A percentile compares a stretch with the other conserved stretches of the same genome.
These are phyloP conservation scores for Idaea biselata DNA, from an alignment of 2,888 invertebrate species.

Conservation along the genomic window DNA sequence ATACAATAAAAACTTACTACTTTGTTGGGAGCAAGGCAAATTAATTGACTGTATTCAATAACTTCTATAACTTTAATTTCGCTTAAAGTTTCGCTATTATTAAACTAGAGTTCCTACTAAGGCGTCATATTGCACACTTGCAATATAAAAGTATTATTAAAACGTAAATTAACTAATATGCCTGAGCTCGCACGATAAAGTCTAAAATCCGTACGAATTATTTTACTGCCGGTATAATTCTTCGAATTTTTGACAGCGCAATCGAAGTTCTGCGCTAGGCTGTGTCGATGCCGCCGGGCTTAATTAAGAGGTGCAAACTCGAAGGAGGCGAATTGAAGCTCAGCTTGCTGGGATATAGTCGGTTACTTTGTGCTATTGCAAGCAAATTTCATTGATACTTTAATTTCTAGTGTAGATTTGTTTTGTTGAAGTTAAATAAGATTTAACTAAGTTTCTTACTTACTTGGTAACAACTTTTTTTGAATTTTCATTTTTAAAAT, in stretches of 20 bases:
- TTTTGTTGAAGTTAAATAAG: background rate
- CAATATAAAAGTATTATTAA: constrained; percentile 25
- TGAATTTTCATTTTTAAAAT: too few species aligned
- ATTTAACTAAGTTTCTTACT: constrained; percentile 13
- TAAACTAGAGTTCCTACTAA: constrained; percentile 17
- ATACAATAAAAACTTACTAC: too few species aligned
- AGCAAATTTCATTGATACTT: constrained; percentile 45
- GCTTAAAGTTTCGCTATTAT: constrained; percentile 14
- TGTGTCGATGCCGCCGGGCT: constrained; percentile 57
- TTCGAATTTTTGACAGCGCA: constrained; percentile 80
- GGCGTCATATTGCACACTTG: constrained; percentile 69
- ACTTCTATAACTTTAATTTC: background rate
- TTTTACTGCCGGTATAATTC: constrained; percentile 76
- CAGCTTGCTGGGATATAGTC: constrained; percentile 44
- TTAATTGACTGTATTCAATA: too few species aligned
- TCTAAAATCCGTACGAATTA: constrained; percentile 76
- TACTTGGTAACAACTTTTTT: background rate
- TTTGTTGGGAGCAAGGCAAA: too few species aligned
- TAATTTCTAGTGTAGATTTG: constrained; percentile 33
- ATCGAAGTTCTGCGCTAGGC: constrained; percentile 78
- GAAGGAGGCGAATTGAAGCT: constrained; percentile 56
- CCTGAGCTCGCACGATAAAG: constrained; percentile 77
- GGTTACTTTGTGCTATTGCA: constrained; percentile 49
- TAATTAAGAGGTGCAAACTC: constrained; percentile 73
- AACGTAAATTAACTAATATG: constrained; percentile 76